Evolutionary conservation across 35 echinoderm and acorn worm species (phyloP), one percentile per base, ranked within the genome.

Genomic region (Holothuria glaberrima): DNA sequence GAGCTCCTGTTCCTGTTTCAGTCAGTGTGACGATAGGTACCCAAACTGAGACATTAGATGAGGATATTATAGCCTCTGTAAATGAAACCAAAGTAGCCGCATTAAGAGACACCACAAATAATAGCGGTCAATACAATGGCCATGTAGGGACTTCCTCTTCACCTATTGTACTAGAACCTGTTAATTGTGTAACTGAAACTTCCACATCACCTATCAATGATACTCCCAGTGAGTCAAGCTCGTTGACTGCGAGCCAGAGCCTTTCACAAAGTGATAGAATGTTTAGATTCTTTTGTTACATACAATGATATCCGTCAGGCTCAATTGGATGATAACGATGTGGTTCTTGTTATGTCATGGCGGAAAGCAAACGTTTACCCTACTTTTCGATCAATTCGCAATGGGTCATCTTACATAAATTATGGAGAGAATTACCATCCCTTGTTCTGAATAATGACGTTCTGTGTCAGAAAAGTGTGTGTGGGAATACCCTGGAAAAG

Each of bases 371-470:
- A 19, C 16, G 35, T 74, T 74, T 74, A 74, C 70, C 70, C 70
- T 86, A 0, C 50, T 61, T 86, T 63, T 62, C 10, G 64, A 63
- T 59, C 82, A 86, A 6, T 30, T 26, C 30, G 25, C 7, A 58
- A 62, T 86, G 59, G 35, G 9, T 60, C 52, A 33, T 22, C 82
- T 32, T 60, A 36, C 32, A 4, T 24, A 86, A 86, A 63, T 63
- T 60, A 10, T 60, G 82, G 32, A 86, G 59, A 60, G 33, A 60
- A 62, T 86, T 60, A 35, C 52, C 19, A 34, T 62, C 52, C 64
- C 59, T 86, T 17, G 82, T 64, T 31, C 34, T 86, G 1, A 58
- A 61, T 86, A 62, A 86, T 86, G 82, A 62, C 28, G 20, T 56
- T 6, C 52, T 50, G 0, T 50, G 79, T 27, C 27, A 46, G 30